Percentiles rank a stretch among this genome's conserved stretches.
These are phyloP conservation scores for Cephus pulcher DNA, from an alignment of 2,888 invertebrate species.

Conservation along the genomic window DNA sequence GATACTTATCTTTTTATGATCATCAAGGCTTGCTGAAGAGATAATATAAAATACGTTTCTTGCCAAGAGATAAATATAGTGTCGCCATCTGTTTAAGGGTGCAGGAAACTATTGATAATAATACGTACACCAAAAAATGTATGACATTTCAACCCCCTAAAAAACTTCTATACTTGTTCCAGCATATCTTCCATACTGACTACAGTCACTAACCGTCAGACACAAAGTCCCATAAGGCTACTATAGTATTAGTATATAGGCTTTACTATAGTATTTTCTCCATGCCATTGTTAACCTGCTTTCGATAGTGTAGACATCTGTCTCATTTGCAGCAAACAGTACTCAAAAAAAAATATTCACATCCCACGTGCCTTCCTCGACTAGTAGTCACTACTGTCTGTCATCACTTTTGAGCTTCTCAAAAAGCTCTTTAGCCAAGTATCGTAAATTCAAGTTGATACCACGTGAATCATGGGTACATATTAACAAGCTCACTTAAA, in stretches of 20 bases:
- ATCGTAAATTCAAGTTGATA: background rate
- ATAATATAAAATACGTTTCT: background rate
- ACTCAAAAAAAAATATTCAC: background rate
- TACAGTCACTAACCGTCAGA: too few relatives aligned
- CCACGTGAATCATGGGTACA: background rate
- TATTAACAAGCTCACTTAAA: background rate
- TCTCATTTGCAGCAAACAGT: background rate
- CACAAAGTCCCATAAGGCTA: too few relatives aligned
- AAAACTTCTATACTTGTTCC: too few relatives aligned
- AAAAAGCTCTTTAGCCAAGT: background rate
- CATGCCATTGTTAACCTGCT: background rate
- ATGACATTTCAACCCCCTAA: too few relatives aligned
- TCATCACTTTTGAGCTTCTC: background rate
- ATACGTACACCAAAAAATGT: background rate
- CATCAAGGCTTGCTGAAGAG: too few relatives aligned
- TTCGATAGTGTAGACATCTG: background rate
- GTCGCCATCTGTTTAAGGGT: background rate
- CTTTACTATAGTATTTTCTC: too few relatives aligned
- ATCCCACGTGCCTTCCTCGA: background rate
- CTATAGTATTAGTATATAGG: too few relatives aligned
- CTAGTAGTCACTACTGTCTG: background rate
- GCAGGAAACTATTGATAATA: background rate
- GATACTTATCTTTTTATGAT: background rate
- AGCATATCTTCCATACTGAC: too few relatives aligned
- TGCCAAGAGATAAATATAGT: background rate